phyloP scores from a whole-genome alignment of 2,888 invertebrate species.

The Tolmerus cingulatus region DNA sequence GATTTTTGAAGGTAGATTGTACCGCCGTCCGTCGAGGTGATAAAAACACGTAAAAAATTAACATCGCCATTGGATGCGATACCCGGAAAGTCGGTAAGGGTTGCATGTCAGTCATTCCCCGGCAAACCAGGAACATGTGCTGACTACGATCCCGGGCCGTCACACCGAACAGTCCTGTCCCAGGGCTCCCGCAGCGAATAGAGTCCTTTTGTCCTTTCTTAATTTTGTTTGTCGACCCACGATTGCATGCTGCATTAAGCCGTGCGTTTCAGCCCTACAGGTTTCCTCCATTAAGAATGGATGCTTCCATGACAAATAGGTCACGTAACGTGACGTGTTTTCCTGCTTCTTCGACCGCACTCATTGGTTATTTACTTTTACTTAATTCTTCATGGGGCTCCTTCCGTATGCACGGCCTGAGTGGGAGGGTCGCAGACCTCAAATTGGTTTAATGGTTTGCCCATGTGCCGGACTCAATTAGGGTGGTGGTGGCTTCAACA shows the following conservation, averaged over 20 bases:
- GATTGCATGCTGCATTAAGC: constrained; percentile 16
- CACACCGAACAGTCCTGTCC: background rate
- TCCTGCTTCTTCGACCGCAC: constrained; percentile 3
- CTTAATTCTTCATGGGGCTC: constrained; percentile 7
- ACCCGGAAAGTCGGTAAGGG: background rate
- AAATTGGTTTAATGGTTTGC: constrained; percentile 17
- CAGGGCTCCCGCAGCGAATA: background rate
- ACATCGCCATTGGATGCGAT: background rate
- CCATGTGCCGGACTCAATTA: constrained; percentile 33
- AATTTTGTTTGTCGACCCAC: background rate
- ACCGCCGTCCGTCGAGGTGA: background rate
- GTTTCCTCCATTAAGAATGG: constrained; percentile 45
- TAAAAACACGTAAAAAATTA: background rate
- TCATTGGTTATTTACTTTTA: constrained; percentile 36
- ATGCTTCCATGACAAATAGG: constrained; percentile 47
- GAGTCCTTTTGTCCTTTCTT: constrained; percentile 6
- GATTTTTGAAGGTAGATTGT: background rate
- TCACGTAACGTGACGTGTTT: constrained; percentile 45
- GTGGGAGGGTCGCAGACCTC: constrained; percentile 22
- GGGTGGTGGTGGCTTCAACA: constrained; percentile 1
- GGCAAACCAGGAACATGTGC: background rate
- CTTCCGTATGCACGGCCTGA: background rate
- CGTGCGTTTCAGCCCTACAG: constrained; percentile 1
- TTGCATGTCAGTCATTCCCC: background rate
- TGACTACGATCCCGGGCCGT: background rate